Evolutionary conservation across 2,888 invertebrate genomes (phyloP), one percentile per base, ranked within the genome.

Genomic region (Pecten maximus): DNA sequence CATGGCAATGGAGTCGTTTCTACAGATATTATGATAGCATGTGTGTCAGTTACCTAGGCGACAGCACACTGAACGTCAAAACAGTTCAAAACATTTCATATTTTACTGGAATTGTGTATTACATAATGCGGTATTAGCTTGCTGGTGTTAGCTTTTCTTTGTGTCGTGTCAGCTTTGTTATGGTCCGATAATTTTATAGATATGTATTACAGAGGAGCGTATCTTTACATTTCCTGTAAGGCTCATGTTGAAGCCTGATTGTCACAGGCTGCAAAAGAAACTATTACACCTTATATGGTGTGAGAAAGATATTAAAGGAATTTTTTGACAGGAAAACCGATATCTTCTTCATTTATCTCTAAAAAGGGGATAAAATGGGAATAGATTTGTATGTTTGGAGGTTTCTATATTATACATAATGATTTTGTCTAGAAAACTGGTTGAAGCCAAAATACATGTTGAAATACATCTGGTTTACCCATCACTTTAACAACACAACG

Each of bases 41-140:
- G 28, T 74, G 74, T 74, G 28, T 74, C 74, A 74, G 74, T 74
- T 74, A 35, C 74, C 74, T 74, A 35, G 74, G 74, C 74, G 74
- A 74, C 74, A 35, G 35, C 74, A 74, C 74, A 74, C 74, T 74
- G 35, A 28, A 74, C 74, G 35, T 74, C 74, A 74, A 74, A 74
- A 74, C 74, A 74, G 35, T 28, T 74, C 35, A 74, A 74, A 74
- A 74, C 74, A 74, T 60, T 60, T 60, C 60, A 60, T 60, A 60
- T 60, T 23, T 60, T 74, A 15, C 35, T 2, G 35, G 28, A 54
- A 54, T 54, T 54, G 54, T 54, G 54, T 54, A 19, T 35, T 74
- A 35, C 35, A 28, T 74, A 35, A 74, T 23, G 35, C 10, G 35
- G 19, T 23, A 28, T 6, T 28, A 10, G 23, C 8, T 35, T 6